Base-by-base conservation (phyloP, 2,888 invertebrate species). In the Ypsolopha sequella region DNA sequence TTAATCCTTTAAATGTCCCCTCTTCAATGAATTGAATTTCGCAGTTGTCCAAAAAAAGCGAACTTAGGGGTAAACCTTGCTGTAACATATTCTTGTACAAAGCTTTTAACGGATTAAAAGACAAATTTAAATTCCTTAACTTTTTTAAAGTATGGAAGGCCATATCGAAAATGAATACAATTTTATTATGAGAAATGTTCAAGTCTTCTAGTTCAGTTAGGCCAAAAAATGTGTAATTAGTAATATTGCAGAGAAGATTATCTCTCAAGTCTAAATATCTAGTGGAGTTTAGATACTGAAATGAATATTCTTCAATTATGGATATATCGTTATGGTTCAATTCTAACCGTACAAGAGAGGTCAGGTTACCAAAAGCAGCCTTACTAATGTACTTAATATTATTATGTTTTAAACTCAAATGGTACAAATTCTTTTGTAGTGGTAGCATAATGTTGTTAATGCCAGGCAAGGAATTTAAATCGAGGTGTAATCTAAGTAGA, bases 401-500 rank as follows among this genome's bases (percentile, higher is more conserved):
- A 73, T 96, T 96, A 71, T 93, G 91, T 52, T 92, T 92, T 55
- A 96, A 80, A 91, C 93, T 94, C 86, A 96, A 90, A 57, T 93
- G 92, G 68, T 93, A 92, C 13, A 96, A 90, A 64, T 91, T 92
- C n/a, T 91, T 91, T 74, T 95, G 95, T 14, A 91, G 91, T 24
- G 91, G 88, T 52, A 95, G 88, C 33, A 94, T 91, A 64, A 91
- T 91, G 68, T 92, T 91, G 68, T 93, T 93, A 51, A 96, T 77
- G 33, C 91, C 88, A 13, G 89, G 88, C 56, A 96, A 87, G 51
- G 90, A 90, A 69, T 96, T 96, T 41, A 91, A 90, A 73, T 95
- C 94, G 50, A 96, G 75, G 63, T 94, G 93, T 55, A 95, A 90
- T 2, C 93, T 92, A 0, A 93, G 88, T 60, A 95, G 78, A 9